Evolutionary conservation across 1,140 invertebrate genomes (phyloP), one percentile per base, ranked within the genome.

Genomic region (Probaryconus sp.): DNA sequence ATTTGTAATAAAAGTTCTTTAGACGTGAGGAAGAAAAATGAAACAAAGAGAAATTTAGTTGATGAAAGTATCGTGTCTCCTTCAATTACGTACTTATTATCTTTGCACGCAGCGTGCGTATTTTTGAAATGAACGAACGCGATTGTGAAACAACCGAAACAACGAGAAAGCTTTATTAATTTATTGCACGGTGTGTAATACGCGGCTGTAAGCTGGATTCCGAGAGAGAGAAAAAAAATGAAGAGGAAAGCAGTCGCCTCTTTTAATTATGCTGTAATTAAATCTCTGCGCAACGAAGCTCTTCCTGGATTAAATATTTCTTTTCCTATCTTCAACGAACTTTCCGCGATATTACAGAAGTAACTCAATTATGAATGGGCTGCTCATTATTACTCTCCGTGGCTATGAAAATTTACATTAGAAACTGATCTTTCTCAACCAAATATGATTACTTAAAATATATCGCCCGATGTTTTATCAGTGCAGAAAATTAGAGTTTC

Each of bases 231-330:
- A 53, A 42, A 61, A 55, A 58, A 51, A 51, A 24, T 10, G 50
- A 35, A 33, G 40, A 38, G 38, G 51, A 67, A 74, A 74, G 7
- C 42, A 37, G 33, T 63, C 48, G 70, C 55, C 48, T 38, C 48
- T 63, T 74, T 74, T 74, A 74, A 74, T 74, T 74, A 74, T 64
- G 45, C 5, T 31, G 64, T 74, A 74, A 75, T 69, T 75, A 64
- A 75, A 75, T 68, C 64, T n/a, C n/a, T 64, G 37, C 58, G 21
- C 58, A 35, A 38, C 55, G 38, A n/a, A 11, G 40, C 30, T 55
- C 55, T 24, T 28, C 53, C 55, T 20, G 56, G 63, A 68, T 75
- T 75, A 68, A 63, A 64, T 58, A 58, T 68, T 74, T 68, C 63
- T 68, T 74, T 68, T 61, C 61, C 55, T 45, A 61, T 48, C 70